A percentile compares a stretch with the other conserved stretches of the same genome.
Conservation (phyloP, 2,797 vertebrate species). For the Bovichtus diacanthus region DNA sequence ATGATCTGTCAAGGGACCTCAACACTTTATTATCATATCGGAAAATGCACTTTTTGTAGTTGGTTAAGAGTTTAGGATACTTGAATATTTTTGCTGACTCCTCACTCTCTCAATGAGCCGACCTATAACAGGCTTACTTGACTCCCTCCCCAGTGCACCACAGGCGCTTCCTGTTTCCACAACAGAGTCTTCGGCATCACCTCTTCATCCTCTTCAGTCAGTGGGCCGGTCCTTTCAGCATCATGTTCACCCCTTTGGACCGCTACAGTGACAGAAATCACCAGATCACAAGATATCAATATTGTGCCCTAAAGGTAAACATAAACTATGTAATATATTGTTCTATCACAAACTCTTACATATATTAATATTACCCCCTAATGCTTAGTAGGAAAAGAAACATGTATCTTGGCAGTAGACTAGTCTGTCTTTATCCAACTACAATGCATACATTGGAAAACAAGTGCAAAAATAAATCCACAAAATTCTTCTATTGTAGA, state of each 20-base stretch:
- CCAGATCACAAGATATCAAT: conserved; percentile 98
- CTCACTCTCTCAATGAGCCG: conserved; percentile 2
- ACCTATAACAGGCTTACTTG: conserved; percentile 6
- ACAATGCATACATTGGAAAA: background rate
- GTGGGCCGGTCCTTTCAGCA: conserved; percentile 98
- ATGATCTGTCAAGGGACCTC: conserved; percentile 46
- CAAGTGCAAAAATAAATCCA: conserved; percentile 1
- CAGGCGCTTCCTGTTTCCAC: conserved; percentile 97
- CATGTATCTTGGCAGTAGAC: background rate
- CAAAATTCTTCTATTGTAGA: background rate
- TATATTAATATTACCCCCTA: background rate
- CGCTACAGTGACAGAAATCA: conserved; percentile 98
- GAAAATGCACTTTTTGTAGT: conserved; percentile 33
- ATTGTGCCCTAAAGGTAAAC: conserved; percentile 95
- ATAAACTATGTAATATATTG: background rate
- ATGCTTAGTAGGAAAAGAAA: background rate
- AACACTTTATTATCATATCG: conserved; percentile 9
- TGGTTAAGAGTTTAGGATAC: conserved; percentile 23
- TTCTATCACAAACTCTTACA: background rate
- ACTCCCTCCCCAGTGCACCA: conserved; percentile 90
- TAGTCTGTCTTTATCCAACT: background rate
- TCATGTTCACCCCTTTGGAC: conserved; percentile 98
- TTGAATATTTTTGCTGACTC: conserved; percentile 31
- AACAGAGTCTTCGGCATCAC: conserved; percentile 97
- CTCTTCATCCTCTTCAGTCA: conserved; percentile 99